Evolutionary conservation across 2,797 vertebrate genomes (phyloP), one percentile per base, ranked within the genome.

Genomic region (Thripadectes ignobilis): DNA sequence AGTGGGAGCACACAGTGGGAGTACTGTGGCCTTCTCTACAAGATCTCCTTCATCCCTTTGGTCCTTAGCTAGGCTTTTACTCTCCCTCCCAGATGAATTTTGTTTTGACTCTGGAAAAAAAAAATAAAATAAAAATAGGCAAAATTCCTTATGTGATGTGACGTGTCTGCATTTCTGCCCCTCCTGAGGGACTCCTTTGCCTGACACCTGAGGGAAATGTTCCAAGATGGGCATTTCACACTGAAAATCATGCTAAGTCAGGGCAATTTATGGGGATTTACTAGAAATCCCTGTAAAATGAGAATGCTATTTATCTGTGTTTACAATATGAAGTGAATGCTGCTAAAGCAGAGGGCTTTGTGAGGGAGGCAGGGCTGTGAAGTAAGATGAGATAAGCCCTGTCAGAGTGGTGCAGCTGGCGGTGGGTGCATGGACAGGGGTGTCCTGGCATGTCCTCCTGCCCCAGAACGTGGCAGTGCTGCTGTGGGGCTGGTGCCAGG

Each of bases 1-100:
- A 10, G n/a, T 4, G 5, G 11, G 23, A 59, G 10, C 36, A 12
- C 16, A 9, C 0, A 0, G 9, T 38, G 36, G 36, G 36, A 38
- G 36, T 36, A 14, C 32, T 41, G 8, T 22, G 51, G 39, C 29
- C 30, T 65, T 16, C 41, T 79, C 6, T 51, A 27, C 7, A 22
- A 79, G 38, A 45, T n/a, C 38, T 63, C 5, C 51, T 65, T 80
- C 61, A 45, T 52, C 11, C 7, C 15, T 5, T 12, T 29, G 27
- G 38, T 23, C 26, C 49, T 36, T 46, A 7, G 24, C 9, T 34
- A 0, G 0, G 21, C 19, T 85, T 51, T 61, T 68, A 30, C 21
- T 62, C 7, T 57, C 1, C 6, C 12, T 55, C 24, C 36, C 48
- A 54, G 26, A 48, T 38, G 12, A 34, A 27, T 77, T 78, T 84